Percentiles rank a stretch among this genome's conserved stretches.
These are phyloP conservation scores for Eumacrocentrus americanus DNA, from an alignment of 2,888 invertebrate genomes.

Conservation along the genomic window DNA sequence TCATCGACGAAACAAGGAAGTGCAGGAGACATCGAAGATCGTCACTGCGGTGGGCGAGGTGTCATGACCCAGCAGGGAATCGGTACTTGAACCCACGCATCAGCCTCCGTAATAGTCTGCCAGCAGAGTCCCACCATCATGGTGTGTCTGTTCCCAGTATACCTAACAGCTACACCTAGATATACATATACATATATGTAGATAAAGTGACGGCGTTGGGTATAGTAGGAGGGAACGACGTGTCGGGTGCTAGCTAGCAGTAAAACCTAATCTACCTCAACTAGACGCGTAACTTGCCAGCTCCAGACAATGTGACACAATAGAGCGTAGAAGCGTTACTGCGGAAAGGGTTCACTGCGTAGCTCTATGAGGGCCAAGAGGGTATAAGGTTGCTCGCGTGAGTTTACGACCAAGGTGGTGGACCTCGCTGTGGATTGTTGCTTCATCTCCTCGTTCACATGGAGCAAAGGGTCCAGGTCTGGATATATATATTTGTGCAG, in stretches of 20 bases:
- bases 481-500: constrained; percentile 7
- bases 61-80: constrained; percentile 19
- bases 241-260: constrained; percentile 29
- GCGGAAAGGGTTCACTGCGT: neutral
- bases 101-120: neutral
- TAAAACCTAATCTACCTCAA: constrained; percentile 45
- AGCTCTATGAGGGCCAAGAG: constrained; percentile 26
- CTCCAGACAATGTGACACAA: constrained; percentile 43
- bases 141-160: too few species aligned
- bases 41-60: constrained; percentile 14
- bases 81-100: constrained; percentile 13
- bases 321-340: constrained; percentile 31
- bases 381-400: neutral
- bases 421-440: constrained; percentile 17
- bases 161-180: too few species aligned
- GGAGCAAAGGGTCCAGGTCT: constrained; percentile 4
- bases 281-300: constrained; percentile 39
- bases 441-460: too few species aligned
- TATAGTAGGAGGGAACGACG: constrained; percentile 9
- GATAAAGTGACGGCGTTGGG: neutral
- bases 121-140: neutral
- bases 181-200: neutral
- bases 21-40: neutral
- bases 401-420: neutral
- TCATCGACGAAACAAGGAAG: neutral